Percentiles rank a stretch among this genome's conserved stretches.
These are phyloP conservation scores for Nyctalus aviator DNA, from an alignment of 2,797 vertebrate species.

Conservation along the genomic window DNA sequence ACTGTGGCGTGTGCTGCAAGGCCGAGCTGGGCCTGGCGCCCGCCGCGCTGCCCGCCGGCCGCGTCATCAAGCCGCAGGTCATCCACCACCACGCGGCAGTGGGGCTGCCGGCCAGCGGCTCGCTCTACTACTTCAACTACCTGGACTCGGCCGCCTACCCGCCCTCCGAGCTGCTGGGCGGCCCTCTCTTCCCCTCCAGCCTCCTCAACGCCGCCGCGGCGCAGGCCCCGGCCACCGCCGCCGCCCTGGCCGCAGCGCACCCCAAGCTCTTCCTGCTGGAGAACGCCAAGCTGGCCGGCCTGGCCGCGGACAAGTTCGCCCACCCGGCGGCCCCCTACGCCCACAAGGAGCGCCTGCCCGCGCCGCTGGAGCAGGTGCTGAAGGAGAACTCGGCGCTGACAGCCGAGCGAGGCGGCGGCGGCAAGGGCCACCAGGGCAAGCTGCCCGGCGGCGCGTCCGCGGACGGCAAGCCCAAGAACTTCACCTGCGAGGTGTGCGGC, in stretches of 20 bases:
- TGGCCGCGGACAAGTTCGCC: constrained; percentile 92
- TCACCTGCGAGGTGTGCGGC: constrained; percentile 98
- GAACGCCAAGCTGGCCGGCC: constrained; percentile 92
- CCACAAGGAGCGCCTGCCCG: constrained; percentile 93
- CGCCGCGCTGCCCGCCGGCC: constrained; percentile 88
- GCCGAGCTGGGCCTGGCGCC: constrained; percentile 92
- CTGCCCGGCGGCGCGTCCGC: constrained; percentile 85
- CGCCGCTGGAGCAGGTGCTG: constrained; percentile 96
- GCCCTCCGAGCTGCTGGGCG: constrained; percentile 91
- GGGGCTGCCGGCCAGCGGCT: constrained; percentile 92
- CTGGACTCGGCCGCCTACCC: constrained; percentile 94
- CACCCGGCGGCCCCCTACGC: constrained; percentile 91
- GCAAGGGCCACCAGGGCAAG: constrained; percentile 92
- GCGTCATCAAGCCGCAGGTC: constrained; percentile 98
- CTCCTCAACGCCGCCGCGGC: constrained; percentile 91
- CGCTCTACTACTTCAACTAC: constrained; percentile 98
- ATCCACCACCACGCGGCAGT: constrained; percentile 92
- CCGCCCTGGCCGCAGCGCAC: constrained; percentile 92
- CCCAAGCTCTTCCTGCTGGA: constrained; percentile 96
- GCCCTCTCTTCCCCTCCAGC: constrained; percentile 92
- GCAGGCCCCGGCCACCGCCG: constrained; percentile 92
- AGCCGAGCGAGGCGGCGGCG: constrained; percentile 89
- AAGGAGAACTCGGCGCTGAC: constrained; percentile 93
- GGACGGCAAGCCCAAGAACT: constrained; percentile 96
- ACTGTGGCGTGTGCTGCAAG: constrained; percentile 94